phyloP scores from a whole-genome alignment of 2,888 invertebrate genomes.

The Schrankia costaestrigalis region DNA sequence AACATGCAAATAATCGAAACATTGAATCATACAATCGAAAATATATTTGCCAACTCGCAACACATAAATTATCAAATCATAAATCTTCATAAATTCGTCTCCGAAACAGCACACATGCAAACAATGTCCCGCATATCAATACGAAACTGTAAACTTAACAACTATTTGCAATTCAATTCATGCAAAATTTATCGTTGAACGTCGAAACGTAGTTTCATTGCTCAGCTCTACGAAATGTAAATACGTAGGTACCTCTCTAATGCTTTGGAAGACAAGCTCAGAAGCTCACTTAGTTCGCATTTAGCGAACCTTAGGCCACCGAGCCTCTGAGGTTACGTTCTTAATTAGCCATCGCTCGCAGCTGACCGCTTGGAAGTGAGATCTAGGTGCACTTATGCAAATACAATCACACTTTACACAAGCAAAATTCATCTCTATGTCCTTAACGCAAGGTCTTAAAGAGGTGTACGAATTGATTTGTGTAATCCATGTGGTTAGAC shows the following conservation, averaged over 20 bases:
- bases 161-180: conserved; percentile 60
- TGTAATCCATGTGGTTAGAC: conserved; percentile 42
- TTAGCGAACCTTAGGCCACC: conserved; percentile 63
- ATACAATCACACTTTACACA: conserved; percentile 16
- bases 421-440: conserved; percentile 27
- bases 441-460: conserved; percentile 17
- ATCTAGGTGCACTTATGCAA: conserved; percentile 42
- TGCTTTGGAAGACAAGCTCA: conserved; percentile 56
- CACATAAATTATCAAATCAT: conserved; percentile 33
- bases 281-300: conserved; percentile 66
- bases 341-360: conserved; percentile 75
- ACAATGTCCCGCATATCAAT: conserved; percentile 39
- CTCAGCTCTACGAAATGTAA: conserved; percentile 36
- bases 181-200: conserved; percentile 50
- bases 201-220: conserved; percentile 34
- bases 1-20: no score
- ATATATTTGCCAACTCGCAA: no score
- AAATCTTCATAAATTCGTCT: conserved; percentile 25
- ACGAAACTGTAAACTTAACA: conserved; percentile 45
- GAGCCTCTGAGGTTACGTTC: conserved; percentile 66
- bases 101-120: conserved; percentile 17
- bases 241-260: conserved; percentile 42
- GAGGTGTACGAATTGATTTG: conserved; percentile 22
- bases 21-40: no score
- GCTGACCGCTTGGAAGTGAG: conserved; percentile 71